A percentile compares a stretch with the other conserved stretches of the same genome.
phyloP scores from a whole-genome alignment of 2,888 invertebrate species.

The Allolobophora icterica region DNA sequence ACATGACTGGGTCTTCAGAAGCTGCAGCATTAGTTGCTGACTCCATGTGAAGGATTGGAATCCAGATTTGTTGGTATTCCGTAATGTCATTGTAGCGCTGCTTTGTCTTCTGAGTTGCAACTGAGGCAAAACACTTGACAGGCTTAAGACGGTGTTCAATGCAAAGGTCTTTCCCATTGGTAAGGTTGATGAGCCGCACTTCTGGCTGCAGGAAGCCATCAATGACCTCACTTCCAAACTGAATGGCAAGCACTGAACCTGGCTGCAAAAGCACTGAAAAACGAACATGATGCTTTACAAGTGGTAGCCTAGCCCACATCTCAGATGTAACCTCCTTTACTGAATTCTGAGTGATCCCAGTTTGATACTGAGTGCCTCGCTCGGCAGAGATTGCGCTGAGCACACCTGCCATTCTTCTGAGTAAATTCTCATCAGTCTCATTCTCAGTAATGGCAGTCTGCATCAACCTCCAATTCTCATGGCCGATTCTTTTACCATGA shows the following conservation, averaged over 20 bases:
- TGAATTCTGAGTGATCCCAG: neutral
- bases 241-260: neutral
- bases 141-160: conserved; percentile 53
- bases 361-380: neutral
- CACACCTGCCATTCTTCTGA: neutral
- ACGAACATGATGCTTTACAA: conserved; percentile 19
- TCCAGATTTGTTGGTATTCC: conserved; percentile 55
- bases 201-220: conserved; percentile 53
- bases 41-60: conserved; percentile 56
- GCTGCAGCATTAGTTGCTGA: conserved; percentile 52
- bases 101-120: conserved; percentile 8
- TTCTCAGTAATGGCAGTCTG: neutral
- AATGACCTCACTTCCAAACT: neutral
- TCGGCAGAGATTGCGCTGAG: neutral
- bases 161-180: conserved; percentile 57
- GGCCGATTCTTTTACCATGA: conserved; percentile 14
- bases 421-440: neutral
- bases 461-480: neutral
- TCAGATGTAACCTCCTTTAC: conserved; percentile 7
- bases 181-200: conserved; percentile 56
- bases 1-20: conserved; percentile 50
- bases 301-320: neutral
- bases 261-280: neutral
- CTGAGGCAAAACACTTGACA: conserved; percentile 52
- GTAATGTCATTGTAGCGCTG: conserved; percentile 49